These are phyloP conservation scores for Apis dorsata DNA, from an alignment of 1,140 invertebrate genomes.

Conservation along the genomic window DNA sequence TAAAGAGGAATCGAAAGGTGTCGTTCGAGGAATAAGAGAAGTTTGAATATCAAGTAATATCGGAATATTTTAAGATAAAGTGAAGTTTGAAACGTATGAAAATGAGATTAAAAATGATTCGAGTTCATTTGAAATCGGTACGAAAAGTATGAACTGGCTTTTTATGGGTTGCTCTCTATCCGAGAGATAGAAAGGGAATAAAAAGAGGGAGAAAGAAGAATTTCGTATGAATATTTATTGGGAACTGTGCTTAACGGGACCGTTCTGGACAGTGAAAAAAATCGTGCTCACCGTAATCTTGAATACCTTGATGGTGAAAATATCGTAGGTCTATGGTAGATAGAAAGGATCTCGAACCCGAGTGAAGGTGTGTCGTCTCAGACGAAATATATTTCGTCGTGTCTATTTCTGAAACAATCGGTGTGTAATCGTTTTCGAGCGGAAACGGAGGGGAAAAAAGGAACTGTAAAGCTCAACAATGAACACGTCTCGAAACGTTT, in stretches of 20 bases:
- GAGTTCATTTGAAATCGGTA: conserved; percentile 20
- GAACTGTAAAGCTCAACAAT: neutral
- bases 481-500: conserved; percentile 1
- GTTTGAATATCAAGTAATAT: too few relatives aligned
- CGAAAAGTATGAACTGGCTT: conserved; percentile 28
- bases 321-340: neutral
- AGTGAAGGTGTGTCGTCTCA: neutral
- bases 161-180: neutral
- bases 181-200: neutral
- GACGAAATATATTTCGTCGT: neutral
- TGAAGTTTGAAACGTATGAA: neutral
- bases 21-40: too few relatives aligned
- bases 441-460: too few relatives aligned
- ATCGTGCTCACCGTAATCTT: conserved; percentile 29
- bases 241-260: conserved; percentile 44
- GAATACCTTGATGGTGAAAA: neutral
- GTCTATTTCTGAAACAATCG: neutral
- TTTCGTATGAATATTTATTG: conserved; percentile 26
- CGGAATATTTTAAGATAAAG: too few relatives aligned
- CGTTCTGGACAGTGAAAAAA: conserved; percentile 20
- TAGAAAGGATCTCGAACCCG: neutral
- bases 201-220: neutral
- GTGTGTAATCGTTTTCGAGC: neutral
- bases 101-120: neutral
- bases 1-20: neutral